Percentiles rank a stretch among this genome's conserved stretches.
Evolutionary conservation across 2,113 vertebrate genomes (phyloP).

Genomic region (Calyptomena viridis): DNA sequence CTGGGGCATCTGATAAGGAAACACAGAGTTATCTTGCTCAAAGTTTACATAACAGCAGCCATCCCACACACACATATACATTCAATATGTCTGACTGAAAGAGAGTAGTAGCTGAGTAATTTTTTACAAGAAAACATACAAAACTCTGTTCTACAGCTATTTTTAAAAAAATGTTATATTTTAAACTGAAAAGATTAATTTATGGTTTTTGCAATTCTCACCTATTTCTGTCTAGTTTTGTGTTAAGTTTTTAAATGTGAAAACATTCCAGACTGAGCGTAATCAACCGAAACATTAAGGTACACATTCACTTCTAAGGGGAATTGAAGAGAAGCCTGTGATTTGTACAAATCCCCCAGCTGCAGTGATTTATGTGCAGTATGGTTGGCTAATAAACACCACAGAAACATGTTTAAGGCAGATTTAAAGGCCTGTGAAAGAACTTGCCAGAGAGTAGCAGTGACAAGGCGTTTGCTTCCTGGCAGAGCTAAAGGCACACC

Average conservation of each 20-base stretch:
- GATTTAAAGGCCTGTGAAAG: background rate
- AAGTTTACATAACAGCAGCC: background rate
- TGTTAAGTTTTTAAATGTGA: background rate
- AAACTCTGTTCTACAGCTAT: background rate
- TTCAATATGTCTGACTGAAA: background rate
- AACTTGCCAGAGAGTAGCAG: background rate
- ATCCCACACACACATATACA: background rate
- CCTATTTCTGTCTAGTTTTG: background rate
- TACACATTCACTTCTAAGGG: background rate
- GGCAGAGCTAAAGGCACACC: background rate
- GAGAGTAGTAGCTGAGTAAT: background rate
- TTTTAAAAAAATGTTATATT: background rate
- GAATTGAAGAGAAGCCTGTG: background rate
- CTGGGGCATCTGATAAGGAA: conserved; percentile 20
- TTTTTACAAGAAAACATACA: background rate
- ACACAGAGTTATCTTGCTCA: background rate
- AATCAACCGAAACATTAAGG: background rate
- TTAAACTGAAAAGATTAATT: background rate
- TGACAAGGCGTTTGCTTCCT: background rate
- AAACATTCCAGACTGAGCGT: background rate
- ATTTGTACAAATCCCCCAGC: background rate
- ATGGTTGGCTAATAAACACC: background rate
- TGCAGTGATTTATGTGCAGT: background rate
- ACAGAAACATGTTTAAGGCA: background rate
- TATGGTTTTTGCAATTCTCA: background rate